Conservation (phyloP, 2,888 invertebrate species). For the Oasisia sp. region DNA sequence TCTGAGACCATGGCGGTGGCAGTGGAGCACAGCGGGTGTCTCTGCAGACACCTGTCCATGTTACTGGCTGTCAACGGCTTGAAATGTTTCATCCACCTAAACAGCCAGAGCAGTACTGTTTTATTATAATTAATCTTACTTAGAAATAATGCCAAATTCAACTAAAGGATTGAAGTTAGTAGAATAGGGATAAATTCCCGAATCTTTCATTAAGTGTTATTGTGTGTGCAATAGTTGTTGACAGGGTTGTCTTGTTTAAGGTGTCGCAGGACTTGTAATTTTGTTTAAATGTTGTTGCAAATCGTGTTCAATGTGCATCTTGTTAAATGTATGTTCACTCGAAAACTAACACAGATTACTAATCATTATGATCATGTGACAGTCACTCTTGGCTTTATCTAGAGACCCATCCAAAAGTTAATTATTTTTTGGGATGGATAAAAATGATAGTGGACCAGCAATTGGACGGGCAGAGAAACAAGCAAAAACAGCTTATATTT, state of each 20-base stretch:
- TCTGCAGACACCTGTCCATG: constrained; percentile 48
- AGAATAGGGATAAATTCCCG: not conserved
- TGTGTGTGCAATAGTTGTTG: not conserved
- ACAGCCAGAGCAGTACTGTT: not conserved
- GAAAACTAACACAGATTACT: no score
- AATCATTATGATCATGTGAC: no score
- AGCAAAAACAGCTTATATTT: no score
- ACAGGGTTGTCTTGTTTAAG: not conserved
- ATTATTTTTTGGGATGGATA: no score
- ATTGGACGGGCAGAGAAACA: no score
- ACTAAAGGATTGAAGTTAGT: not conserved
- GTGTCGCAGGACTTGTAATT: no score
- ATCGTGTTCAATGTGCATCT: no score
- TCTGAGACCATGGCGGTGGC: constrained; percentile 51
- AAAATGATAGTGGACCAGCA: no score
- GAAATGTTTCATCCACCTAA: constrained; percentile 53
- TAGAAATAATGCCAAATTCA: not conserved
- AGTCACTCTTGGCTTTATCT: no score
- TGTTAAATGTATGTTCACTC: no score
- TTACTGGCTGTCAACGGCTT: constrained; percentile 48
- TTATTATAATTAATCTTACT: not conserved
- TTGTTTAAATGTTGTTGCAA: no score
- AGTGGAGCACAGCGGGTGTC: constrained; percentile 51
- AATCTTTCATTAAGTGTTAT: not conserved
- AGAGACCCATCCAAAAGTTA: no score